Evolutionary conservation across 2,797 vertebrate genomes (phyloP), one percentile per base, ranked within the genome.

Genomic region (Podargus strigoides): DNA sequence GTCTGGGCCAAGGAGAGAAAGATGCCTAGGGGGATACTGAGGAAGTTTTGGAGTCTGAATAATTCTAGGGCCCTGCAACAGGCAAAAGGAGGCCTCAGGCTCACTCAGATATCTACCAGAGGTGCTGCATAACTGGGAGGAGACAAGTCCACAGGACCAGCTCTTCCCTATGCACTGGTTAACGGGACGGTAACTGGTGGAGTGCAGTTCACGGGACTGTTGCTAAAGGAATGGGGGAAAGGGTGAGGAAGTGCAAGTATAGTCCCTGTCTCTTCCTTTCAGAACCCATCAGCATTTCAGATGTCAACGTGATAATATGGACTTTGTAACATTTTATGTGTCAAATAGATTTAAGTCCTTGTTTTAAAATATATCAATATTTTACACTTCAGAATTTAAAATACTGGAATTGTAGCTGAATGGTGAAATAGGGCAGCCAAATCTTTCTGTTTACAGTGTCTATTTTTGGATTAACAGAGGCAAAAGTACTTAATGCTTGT

Each of bases 121-220:
- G 1, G 9, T 68, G 19, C 24, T 68, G 47, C n/a, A n/a, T 0
- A 2, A 49, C 26, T 15, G 21, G 59, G 26, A 74, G 39, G 37
- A 74, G 34, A 42, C 0, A 1, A 22, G 14, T 26, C 7, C 10
- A 18, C 0, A 1, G 42, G 26, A 76, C 2, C 69, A 86, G 32
- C 49, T 74, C 37, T 84, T 81, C 18, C n/a, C 39, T n/a, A 7
- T 56, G 11, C 6, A 17, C 14, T 47, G 8, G 13, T 42, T 82
- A 64, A 23, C 2, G 3, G 12, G 18, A 47, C 14, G 12, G 27
- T 15, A 39, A 19, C 32, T 82, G 53, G 7, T 62, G 39, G 1
- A 1, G 4, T 44, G 58, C 14, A 58, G 7, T 39, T 64, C 4
- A 0, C 37, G 63, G 39, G 27, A 34, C 12, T 36, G 59, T 18